Evolutionary conservation across 2,113 vertebrate genomes (phyloP).

Genomic region (Cryptotis parvus): DNA sequence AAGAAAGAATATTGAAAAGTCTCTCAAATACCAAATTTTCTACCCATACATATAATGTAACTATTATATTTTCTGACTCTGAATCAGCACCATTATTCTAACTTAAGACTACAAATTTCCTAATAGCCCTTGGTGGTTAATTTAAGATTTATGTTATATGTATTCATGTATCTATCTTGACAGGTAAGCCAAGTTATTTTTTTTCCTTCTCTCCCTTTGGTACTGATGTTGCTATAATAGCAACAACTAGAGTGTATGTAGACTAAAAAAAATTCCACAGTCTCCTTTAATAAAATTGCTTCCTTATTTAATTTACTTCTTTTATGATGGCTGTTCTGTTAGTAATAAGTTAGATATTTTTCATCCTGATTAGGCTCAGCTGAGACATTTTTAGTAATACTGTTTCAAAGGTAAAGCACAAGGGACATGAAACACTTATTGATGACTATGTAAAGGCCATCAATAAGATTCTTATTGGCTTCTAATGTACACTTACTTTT

Average conservation of each 20-base stretch:
- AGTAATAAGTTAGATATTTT: background rate
- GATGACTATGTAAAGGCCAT: background rate
- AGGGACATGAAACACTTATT: background rate
- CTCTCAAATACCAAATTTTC: background rate
- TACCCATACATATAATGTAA: background rate
- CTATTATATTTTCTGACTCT: background rate
- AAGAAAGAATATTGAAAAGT: background rate
- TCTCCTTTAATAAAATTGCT: background rate
- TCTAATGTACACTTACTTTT: background rate
- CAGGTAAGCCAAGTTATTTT: background rate
- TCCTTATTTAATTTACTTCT: background rate
- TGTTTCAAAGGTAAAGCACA: background rate
- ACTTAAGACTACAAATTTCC: conserved; percentile 13
- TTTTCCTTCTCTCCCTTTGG: too few relatives aligned
- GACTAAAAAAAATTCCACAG: background rate
- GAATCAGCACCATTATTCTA: background rate
- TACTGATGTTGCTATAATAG: too few relatives aligned
- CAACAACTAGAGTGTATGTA: too few relatives aligned
- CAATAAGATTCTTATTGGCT: background rate
- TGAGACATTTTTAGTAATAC: background rate
- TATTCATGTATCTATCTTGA: background rate
- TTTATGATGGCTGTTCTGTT: background rate
- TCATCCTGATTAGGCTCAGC: background rate
- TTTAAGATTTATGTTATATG: conserved; percentile 13
- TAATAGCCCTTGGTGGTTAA: background rate